phyloP scores from a whole-genome alignment of 2,888 invertebrate species.

The Diachrysia chrysitis region DNA sequence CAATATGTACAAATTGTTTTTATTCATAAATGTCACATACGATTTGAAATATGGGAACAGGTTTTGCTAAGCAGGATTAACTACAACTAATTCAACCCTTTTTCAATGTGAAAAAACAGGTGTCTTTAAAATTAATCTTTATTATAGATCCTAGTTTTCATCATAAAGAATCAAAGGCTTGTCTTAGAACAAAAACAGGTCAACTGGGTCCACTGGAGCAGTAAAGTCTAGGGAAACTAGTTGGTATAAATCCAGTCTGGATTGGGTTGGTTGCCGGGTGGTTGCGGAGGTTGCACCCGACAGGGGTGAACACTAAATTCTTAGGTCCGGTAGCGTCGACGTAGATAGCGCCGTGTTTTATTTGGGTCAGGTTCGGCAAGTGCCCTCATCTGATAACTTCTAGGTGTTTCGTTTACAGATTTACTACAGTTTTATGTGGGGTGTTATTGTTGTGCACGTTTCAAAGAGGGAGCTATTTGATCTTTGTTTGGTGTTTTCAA shows the following conservation, averaged over 20 bases:
- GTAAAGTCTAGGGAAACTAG: not conserved
- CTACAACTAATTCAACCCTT: too few species aligned
- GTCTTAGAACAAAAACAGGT: not conserved
- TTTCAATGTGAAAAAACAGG: too few species aligned
- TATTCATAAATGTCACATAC: too few species aligned
- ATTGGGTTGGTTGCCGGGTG: not conserved
- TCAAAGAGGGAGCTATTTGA: not conserved
- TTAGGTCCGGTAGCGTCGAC: slow-evolving; percentile 70
- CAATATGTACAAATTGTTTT: too few species aligned
- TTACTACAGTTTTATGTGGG: slow-evolving; percentile 22
- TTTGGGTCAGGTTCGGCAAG: slow-evolving; percentile 76
- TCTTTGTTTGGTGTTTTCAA: not conserved
- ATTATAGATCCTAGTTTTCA: not conserved
- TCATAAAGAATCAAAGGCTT: not conserved
- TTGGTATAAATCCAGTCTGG: slow-evolving; percentile 36
- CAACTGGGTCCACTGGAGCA: not conserved
- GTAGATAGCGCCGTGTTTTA: slow-evolving; percentile 73
- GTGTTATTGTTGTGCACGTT: not conserved
- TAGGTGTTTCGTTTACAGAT: slow-evolving; percentile 44
- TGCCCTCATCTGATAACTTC: slow-evolving; percentile 65
- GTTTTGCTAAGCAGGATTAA: too few species aligned
- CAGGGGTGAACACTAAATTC: slow-evolving; percentile 77
- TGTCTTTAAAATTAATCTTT: not conserved
- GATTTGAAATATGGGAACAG: too few species aligned
- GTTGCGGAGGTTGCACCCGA: slow-evolving; percentile 63